Evolutionary conservation across 2,113 vertebrate species (phyloP), one percentile per base, ranked within the genome.

Genomic region (Marmota flaviventris): DNA sequence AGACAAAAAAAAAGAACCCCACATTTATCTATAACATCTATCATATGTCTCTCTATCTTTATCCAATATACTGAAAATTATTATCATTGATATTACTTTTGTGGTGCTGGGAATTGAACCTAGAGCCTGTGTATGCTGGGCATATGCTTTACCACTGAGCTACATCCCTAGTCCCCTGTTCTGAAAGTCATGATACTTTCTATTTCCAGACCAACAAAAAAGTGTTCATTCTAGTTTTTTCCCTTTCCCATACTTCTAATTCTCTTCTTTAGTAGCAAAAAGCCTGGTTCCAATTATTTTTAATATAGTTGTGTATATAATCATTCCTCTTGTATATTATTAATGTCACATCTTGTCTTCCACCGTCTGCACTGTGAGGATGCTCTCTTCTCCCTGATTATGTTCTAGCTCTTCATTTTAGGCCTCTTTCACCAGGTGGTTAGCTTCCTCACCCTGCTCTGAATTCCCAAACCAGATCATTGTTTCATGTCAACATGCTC

Each of bases 231-330:
- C 17, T 72, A 72, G 53, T 88, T 76, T 56, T 12, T 58, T 22
- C n/a, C 63, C 53, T 24, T 81, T 93, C 58, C 25, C 5, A 24
- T 65, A 75, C 89, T 86, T 94, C 14, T 32, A 73, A 82, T 73
- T 63, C 14, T 94, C 39, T 73, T 89, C 42, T 75, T 42, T 27
- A 39, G 22, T 53, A 82, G 70, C 39, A 76, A 87, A 84, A 51
- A 87, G 18, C 24, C 22, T 75, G 10, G 27, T 25, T 63, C 48
- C 51, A 85, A 29, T 93, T 93, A 85, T 67, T 58, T 72, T 87
- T 93, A 58, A 88, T 82, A 17, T 63, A 78, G 77, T 77, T 89
- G 58, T 61, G 14, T 72, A 72, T 75, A 86, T 86, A 93, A 88
- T 73, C 24, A 87, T 13, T 78, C 39, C 2, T 7, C 39, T 11